A percentile compares a stretch with the other conserved stretches of the same genome.
These are phyloP conservation scores for Platalea minor DNA, from an alignment of 2,797 vertebrate species.

Conservation along the genomic window DNA sequence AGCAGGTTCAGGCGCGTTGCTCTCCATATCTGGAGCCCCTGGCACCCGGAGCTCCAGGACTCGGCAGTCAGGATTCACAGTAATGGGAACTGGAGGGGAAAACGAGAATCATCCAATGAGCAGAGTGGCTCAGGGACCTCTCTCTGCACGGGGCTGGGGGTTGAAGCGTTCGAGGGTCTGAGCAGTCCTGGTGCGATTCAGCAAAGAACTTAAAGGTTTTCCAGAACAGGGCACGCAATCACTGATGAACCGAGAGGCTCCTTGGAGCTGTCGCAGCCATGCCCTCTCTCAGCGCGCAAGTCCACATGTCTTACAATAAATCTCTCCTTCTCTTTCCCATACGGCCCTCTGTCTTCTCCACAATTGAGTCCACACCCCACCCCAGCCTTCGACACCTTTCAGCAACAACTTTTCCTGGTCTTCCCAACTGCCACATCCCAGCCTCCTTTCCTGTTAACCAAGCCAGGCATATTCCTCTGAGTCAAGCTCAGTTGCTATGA, in stretches of 20 bases:
- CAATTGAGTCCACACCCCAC: neutral
- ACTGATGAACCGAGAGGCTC: neutral
- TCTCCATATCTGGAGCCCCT: too few relatives aligned
- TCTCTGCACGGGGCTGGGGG: fast-evolving
- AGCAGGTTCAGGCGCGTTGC: too few relatives aligned
- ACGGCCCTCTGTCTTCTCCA: neutral
- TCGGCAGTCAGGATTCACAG: too few relatives aligned
- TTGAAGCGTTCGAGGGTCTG: neutral
- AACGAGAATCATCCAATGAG: neutral
- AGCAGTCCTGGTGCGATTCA: neutral
- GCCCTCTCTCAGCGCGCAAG: fast-evolving
- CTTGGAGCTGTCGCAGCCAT: neutral
- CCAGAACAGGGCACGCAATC: too few relatives aligned
- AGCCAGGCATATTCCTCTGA: neutral
- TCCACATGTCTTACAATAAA: neutral
- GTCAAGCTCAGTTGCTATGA: neutral
- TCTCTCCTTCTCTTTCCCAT: neutral
- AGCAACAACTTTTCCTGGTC: neutral
- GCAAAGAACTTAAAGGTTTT: neutral
- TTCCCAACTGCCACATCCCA: neutral
- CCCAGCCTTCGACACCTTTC: neutral
- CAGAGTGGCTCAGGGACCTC: neutral
- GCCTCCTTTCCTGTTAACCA: neutral
- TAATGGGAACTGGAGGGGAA: too few relatives aligned
- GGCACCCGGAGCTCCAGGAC: too few relatives aligned